These are phyloP conservation scores for Orycteropus afer DNA, from an alignment of 2,113 vertebrate species.

Conservation along the genomic window DNA sequence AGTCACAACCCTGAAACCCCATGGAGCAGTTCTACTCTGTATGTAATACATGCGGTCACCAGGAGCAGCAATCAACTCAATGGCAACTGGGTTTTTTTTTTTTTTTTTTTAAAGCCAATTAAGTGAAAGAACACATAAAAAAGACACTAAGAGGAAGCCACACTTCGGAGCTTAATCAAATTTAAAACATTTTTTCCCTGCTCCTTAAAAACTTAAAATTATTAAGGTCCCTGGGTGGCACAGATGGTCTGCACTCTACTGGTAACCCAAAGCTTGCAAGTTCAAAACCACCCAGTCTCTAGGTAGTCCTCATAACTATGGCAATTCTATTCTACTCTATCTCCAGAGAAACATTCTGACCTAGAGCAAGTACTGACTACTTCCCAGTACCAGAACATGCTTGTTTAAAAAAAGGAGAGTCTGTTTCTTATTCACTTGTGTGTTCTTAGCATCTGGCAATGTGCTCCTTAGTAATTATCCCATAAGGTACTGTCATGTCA, in stretches of 20 bases:
- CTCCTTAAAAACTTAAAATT: neutral
- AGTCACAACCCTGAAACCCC: no score
- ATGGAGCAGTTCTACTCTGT: neutral
- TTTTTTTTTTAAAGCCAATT: no score
- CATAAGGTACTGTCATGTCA: neutral
- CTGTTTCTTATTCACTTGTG: neutral
- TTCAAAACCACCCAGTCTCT: no score
- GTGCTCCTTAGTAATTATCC: neutral
- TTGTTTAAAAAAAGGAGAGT: neutral
- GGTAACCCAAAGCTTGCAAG: no score
- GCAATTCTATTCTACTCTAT: neutral
- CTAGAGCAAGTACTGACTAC: neutral
- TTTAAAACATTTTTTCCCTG: neutral
- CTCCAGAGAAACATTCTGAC: neutral
- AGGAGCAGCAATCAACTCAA: neutral
- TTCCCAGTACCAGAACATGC: no score
- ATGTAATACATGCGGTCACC: neutral
- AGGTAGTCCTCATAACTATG: neutral
- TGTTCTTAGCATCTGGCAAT: neutral
- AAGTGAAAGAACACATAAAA: neutral
- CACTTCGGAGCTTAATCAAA: neutral
- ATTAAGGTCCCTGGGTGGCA: no score
- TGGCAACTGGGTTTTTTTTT: no score
- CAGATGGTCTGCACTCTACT: no score
- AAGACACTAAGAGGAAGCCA: neutral